Percentiles rank a stretch among this genome's conserved stretches.
Conservation (phyloP, 2,113 vertebrate genomes). For the Gopherus evgoodei region DNA sequence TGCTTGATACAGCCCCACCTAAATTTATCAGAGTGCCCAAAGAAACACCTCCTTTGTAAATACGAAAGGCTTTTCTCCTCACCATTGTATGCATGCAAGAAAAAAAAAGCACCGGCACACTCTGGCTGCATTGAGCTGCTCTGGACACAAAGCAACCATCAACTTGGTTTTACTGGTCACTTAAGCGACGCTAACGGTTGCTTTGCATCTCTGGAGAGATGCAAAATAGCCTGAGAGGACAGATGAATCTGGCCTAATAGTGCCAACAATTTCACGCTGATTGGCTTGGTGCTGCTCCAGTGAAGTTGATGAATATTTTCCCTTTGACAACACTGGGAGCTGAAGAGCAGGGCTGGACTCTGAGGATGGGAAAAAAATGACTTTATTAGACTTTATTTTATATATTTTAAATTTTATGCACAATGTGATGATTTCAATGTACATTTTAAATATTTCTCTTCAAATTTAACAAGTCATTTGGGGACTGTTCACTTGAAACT, state of each 20-base stretch:
- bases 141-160: background rate
- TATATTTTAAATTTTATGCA: background rate
- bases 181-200: background rate
- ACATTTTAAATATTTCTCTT: background rate
- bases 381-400: background rate
- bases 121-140: background rate
- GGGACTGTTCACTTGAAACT: rapidly evolving
- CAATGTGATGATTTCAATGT: background rate
- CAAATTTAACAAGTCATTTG: background rate
- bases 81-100: background rate
- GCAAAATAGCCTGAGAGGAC: background rate
- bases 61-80: conserved; percentile 33
- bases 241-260: background rate
- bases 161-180: background rate
- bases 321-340: background rate
- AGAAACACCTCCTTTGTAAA: conserved; percentile 63
- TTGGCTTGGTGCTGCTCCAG: background rate
- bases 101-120: background rate
- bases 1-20: conserved; percentile 11
- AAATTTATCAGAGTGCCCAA: conserved; percentile 20
- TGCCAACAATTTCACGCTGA: background rate
- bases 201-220: background rate
- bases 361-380: rapidly evolving
- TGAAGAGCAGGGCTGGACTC: background rate
- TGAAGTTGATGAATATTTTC: background rate